Evolutionary conservation across 2,888 invertebrate genomes (phyloP).

Genomic region (Trichogramma evanescens): DNA sequence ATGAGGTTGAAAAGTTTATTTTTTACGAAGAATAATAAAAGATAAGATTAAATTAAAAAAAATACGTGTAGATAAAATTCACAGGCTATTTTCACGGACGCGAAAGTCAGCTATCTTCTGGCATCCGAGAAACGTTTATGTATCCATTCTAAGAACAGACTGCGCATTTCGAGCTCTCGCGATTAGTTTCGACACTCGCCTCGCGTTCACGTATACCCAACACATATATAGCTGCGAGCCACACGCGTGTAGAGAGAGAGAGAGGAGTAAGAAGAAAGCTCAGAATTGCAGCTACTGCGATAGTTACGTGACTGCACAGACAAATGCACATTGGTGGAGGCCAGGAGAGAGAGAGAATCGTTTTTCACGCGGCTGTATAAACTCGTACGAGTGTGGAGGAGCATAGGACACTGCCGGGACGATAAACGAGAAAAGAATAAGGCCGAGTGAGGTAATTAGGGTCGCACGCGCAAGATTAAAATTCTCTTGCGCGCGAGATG

Average conservation of each 20-base stretch:
- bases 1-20: no score
- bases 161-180: background rate
- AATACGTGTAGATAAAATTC: no score
- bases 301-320: constrained; percentile 11
- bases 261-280: no score
- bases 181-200: constrained; percentile 9
- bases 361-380: constrained; percentile 12
- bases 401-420: background rate
- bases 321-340: constrained; percentile 4
- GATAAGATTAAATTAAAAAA: no score
- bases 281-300: background rate
- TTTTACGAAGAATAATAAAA: no score
- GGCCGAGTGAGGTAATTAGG: constrained; percentile 7
- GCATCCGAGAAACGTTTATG: no score
- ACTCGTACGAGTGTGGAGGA: background rate
- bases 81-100: no score
- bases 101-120: no score
- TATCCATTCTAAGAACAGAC: no score
- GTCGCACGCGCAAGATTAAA: no score
- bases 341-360: background rate
- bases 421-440: constrained; percentile 18
- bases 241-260: no score
- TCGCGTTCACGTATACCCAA: background rate
- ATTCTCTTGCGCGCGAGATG: no score
- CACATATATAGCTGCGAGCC: background rate